Conservation (phyloP, 2,888 invertebrate species). For the Oscheius sp. region DNA sequence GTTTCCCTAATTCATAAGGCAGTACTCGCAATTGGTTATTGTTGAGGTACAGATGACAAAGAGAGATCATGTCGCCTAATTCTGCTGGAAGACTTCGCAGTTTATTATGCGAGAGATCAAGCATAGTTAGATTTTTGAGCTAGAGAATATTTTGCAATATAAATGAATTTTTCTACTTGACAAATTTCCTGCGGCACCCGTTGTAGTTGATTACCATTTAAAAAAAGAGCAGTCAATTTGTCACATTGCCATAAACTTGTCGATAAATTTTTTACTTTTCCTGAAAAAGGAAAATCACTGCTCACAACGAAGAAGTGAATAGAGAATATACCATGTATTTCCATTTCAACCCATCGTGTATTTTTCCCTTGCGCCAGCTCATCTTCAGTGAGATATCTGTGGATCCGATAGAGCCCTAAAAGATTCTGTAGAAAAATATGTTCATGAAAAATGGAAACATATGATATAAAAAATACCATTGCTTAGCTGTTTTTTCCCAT, state of each 20-base stretch:
- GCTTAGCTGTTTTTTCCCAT: constrained; percentile 48
- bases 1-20: constrained; percentile 95
- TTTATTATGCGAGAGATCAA: constrained; percentile 95
- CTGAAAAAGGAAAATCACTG: too few species aligned
- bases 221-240: constrained; percentile 91
- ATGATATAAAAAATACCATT: constrained; percentile 21
- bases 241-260: constrained; percentile 88
- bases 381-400: constrained; percentile 67
- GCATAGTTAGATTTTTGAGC: constrained; percentile 84
- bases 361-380: constrained; percentile 62
- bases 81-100: constrained; percentile 92
- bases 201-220: constrained; percentile 93
- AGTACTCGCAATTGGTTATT: constrained; percentile 92
- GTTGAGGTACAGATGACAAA: constrained; percentile 92
- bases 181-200: constrained; percentile 90
- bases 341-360: constrained; percentile 69
- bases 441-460: neutral
- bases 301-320: neutral
- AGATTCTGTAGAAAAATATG: constrained; percentile 3
- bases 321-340: constrained; percentile 64
- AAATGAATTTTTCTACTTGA: constrained; percentile 73
- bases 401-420: constrained; percentile 64
- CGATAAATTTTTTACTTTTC: constrained; percentile 92
- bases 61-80: constrained; percentile 92
- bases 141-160: constrained; percentile 29